Evolutionary conservation across 1,140 invertebrate genomes (phyloP).

Genomic region (Eumeta japonica): DNA sequence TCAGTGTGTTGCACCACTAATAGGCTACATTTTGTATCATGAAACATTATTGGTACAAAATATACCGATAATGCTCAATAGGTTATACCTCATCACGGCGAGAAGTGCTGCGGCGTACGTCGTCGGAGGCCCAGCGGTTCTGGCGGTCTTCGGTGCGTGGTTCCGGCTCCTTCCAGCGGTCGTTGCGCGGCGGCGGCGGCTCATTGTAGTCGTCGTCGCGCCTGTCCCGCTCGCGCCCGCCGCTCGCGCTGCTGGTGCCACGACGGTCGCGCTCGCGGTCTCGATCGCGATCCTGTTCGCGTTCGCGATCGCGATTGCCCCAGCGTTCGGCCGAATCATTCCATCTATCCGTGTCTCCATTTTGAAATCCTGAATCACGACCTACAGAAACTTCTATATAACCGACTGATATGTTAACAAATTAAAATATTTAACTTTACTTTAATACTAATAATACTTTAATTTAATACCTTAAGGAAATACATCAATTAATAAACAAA

Average conservation of each 20-base stretch:
- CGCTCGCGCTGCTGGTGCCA: conserved; percentile 27
- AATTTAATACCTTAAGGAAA: not conserved
- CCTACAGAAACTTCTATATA: conserved; percentile 18
- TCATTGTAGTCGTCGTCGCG: conserved; percentile 49
- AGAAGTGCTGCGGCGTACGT: conserved; percentile 53
- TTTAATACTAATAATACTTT: not conserved
- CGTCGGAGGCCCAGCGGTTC: conserved; percentile 54
- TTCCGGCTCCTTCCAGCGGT: conserved; percentile 75
- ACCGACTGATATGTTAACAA: not conserved
- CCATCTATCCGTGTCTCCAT: conserved; percentile 48
- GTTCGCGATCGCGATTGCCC: too few relatives aligned
- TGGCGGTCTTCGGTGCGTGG: conserved; percentile 46
- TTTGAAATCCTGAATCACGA: conserved; percentile 51
- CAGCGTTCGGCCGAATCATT: conserved; percentile 39
- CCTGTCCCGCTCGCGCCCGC: conserved; percentile 37
- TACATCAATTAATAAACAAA: too few relatives aligned
- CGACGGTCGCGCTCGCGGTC: conserved; percentile 13
- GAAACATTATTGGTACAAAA: conserved; percentile 24
- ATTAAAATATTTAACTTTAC: too few relatives aligned
- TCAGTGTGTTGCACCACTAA: not conserved
- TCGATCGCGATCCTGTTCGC: conserved; percentile 26
- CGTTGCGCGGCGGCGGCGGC: conserved; percentile 61
- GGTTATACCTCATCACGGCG: conserved; percentile 43
- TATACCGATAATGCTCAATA: conserved; percentile 6
- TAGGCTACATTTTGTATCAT: not conserved